Base-by-base conservation (phyloP, 2,888 invertebrate genomes). In the Elmis aenea region DNA sequence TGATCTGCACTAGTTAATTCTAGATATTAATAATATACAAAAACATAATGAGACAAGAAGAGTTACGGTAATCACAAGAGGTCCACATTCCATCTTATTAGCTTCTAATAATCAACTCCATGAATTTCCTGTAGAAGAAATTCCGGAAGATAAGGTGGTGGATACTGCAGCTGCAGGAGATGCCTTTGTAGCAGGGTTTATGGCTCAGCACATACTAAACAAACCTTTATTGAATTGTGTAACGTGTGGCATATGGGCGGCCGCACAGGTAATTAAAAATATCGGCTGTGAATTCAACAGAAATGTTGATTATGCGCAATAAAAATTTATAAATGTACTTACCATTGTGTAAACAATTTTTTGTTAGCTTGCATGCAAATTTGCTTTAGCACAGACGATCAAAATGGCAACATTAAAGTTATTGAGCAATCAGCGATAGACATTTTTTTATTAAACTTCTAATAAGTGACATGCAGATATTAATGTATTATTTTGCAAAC, bases 151-250 rank as follows among this genome's bases (percentile, higher is more conserved):
- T 1, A 25, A 42, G 30, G 38, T 52, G 15, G 38, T 50, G 3
- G 52, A 59, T 38, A 56, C 56, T 0, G 54, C 43, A 23, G 57
- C 55, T 10, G 59, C 59, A n/a, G 59, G 59, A 3, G 59, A 59
- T 35, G 54, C 52, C 2, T 59, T 59, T 36, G 52, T 52, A 18
- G 59, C 54, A 3, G 57, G 54, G 9, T 57, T 52, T 36, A 36
- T 57, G 21, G 45, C 50, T 6, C 26, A 34, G 11, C 52, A 38
- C 16, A 36, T 53, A 3, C 33, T 34, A 11, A 37, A 33, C 9
- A 32, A 38, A 30, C 13, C 31, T 5, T 20, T 50, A 5, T 32
- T 41, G 2, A 44, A 49, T 6, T 54, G 56, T 22, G 48, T 55
- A 1, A 15, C 20, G 10, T 27, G 36, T 14, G 55, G 55, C 4